These are phyloP conservation scores for Epistrophella euchroma DNA, from an alignment of 2,888 invertebrate genomes.

Conservation along the genomic window DNA sequence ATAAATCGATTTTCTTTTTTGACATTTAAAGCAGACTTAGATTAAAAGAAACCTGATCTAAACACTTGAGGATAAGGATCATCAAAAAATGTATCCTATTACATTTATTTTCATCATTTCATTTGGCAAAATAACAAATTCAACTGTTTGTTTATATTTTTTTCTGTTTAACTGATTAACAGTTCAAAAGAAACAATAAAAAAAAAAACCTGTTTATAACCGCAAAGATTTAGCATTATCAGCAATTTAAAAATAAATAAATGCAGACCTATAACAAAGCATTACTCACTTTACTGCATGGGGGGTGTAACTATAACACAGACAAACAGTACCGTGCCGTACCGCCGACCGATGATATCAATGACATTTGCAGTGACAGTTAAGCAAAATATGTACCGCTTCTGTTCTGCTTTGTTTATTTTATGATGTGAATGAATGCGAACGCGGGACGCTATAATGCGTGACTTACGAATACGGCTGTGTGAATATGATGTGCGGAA, in stretches of 20 bases:
- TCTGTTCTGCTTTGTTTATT: constrained; percentile 19
- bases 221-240: constrained; percentile 39
- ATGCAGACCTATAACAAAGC: constrained; percentile 5
- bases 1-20: background rate
- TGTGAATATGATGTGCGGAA: constrained; percentile 64
- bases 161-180: background rate
- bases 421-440: constrained; percentile 16
- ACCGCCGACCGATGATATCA: constrained; percentile 8
- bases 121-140: background rate
- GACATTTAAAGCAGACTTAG: background rate
- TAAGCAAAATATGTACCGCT: constrained; percentile 10
- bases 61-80: background rate
- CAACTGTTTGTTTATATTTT: background rate
- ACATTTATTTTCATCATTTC: background rate
- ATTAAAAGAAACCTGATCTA: background rate
- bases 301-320: constrained; percentile 32
- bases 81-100: background rate
- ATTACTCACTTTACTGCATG: constrained; percentile 46
- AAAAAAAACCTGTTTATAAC: constrained; percentile 5
- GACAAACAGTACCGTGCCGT: background rate
- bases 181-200: background rate
- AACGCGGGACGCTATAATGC: constrained; percentile 32
- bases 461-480: constrained; percentile 21
- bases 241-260: constrained; percentile 6
- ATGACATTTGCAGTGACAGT: constrained; percentile 40